Percentiles rank a stretch among this genome's conserved stretches.
phyloP scores from a whole-genome alignment of 1,140 invertebrate species.

The Globodera rostochiensis region DNA sequence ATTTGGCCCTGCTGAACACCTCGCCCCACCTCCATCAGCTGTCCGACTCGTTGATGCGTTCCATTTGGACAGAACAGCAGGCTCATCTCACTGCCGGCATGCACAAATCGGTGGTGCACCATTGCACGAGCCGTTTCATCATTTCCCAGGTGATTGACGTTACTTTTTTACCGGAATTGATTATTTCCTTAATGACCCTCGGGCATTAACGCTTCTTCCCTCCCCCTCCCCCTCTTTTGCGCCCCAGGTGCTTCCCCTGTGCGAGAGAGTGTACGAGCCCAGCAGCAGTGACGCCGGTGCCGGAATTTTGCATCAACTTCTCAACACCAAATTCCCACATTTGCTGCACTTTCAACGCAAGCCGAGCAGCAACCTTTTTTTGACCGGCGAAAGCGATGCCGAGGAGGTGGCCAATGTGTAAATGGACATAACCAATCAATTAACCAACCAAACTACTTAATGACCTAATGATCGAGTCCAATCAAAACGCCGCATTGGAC shows the following conservation, averaged over 20 bases:
- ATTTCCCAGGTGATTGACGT: conserved; percentile 35
- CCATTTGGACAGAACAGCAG: conserved; percentile 42
- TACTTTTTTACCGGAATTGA: neutral
- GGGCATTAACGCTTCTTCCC: neutral
- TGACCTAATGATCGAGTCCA: too few relatives aligned
- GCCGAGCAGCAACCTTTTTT: conserved; percentile 6
- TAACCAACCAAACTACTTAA: too few relatives aligned
- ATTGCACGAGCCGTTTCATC: conserved; percentile 46
- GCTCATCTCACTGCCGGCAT: conserved; percentile 30
- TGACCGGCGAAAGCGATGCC: conserved; percentile 12
- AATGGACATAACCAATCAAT: neutral
- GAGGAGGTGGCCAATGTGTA: conserved; percentile 51
- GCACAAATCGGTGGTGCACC: conserved; percentile 35
- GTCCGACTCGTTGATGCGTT: conserved; percentile 41
- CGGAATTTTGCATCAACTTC: conserved; percentile 27
- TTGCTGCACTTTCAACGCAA: conserved; percentile 31
- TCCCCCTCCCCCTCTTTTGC: neutral
- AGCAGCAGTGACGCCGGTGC: conserved; percentile 9
- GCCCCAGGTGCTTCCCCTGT: conserved; percentile 42
- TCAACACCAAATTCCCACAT: conserved; percentile 37
- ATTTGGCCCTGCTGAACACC: conserved; percentile 37
- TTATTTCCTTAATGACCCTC: neutral
- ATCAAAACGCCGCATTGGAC: too few relatives aligned
- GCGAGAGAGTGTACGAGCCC: conserved; percentile 39
- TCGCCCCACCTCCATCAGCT: conserved; percentile 41